Conservation (phyloP, 2,888 invertebrate genomes). For the Dinocampus coccinellae region DNA sequence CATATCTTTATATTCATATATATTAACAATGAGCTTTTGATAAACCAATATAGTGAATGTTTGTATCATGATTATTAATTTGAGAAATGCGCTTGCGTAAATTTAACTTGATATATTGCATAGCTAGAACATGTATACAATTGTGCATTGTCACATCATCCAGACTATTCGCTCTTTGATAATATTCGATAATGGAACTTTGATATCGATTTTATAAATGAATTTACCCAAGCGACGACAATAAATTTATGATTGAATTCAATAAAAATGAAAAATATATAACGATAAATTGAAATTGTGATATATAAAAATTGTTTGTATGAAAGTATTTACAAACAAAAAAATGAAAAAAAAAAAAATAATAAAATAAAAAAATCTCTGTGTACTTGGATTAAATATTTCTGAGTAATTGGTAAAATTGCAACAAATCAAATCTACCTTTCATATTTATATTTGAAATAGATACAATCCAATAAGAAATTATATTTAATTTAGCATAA, state of each 20-base stretch:
- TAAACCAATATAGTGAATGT: not conserved
- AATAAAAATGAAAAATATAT: too few species aligned
- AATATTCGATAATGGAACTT: conserved; percentile 65
- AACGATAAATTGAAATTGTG: too few species aligned
- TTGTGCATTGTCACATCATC: conserved; percentile 44
- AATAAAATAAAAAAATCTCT: not conserved
- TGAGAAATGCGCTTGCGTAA: conserved; percentile 12
- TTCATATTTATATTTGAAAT: not conserved
- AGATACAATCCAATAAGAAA: not conserved
- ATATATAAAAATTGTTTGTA: too few species aligned
- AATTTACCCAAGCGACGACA: too few species aligned
- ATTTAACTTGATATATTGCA: not conserved
- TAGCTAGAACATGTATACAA: not conserved
- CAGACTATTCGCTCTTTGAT: conserved; percentile 46
- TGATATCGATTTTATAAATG: conserved; percentile 52
- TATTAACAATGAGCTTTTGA: not conserved
- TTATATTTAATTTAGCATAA: not conserved
- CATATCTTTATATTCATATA: too few species aligned
- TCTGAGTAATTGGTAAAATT: not conserved
- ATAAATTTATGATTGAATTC: too few species aligned
- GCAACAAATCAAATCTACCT: not conserved
- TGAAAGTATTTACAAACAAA: not conserved
- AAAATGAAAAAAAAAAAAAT: too few species aligned
- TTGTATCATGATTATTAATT: conserved; percentile 11
- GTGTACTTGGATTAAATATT: not conserved